phyloP scores from a whole-genome alignment of 2,888 invertebrate species.

The Invenusta paracnida region DNA sequence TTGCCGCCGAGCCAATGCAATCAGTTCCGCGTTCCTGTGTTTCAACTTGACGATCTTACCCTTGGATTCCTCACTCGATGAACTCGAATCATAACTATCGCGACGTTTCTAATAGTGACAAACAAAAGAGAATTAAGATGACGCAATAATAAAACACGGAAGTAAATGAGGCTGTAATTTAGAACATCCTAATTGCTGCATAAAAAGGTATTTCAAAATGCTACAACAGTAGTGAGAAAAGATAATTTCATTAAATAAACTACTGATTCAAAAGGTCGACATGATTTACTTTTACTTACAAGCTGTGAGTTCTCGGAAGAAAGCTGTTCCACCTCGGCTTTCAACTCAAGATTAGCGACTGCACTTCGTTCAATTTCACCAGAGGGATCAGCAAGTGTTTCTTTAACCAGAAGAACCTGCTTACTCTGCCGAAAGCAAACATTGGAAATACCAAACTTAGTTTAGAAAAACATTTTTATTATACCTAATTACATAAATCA shows the following conservation, averaged over 20 bases:
- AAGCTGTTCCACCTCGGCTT: background rate
- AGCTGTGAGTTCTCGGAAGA: background rate
- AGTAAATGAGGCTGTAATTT: too few species aligned
- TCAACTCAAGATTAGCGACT: background rate
- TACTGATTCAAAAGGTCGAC: too few species aligned
- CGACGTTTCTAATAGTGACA: background rate
- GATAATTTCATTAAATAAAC: too few species aligned
- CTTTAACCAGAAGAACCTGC: background rate
- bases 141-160: too few species aligned
- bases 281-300: background rate
- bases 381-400: background rate
- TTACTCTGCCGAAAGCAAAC: too few species aligned
- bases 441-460: too few species aligned
- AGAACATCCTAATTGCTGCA: too few species aligned
- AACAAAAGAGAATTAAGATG: too few species aligned
- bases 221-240: too few species aligned
- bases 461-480: too few species aligned
- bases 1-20: constrained; percentile 59
- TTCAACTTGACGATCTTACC: constrained; percentile 60
- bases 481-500: background rate
- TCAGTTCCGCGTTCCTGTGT: constrained; percentile 60
- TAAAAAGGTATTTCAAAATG: too few species aligned
- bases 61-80: constrained; percentile 48
- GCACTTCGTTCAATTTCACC: background rate
- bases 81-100: background rate